Conservation (phyloP, 2,113 vertebrate species). For the Myodes glareolus region DNA sequence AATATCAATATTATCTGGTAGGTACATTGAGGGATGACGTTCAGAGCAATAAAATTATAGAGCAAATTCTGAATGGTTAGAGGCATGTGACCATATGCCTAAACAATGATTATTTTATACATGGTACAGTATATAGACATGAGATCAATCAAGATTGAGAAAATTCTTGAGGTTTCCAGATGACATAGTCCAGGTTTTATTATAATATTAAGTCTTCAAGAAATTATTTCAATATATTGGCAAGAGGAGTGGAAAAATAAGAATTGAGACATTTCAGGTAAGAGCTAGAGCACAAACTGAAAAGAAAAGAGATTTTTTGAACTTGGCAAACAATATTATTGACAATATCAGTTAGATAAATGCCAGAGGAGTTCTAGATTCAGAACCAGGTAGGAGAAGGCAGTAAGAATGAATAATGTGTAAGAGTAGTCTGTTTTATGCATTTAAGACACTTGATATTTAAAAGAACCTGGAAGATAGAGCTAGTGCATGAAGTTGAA, state of each 20-base stretch:
- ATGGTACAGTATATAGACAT: background rate
- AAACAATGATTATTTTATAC: accelerated
- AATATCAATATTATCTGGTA: background rate
- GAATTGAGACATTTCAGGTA: background rate
- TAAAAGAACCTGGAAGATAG: background rate
- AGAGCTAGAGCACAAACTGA: background rate
- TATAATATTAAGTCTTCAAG: constrained; percentile 9
- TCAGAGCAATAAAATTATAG: background rate
- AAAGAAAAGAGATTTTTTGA: background rate
- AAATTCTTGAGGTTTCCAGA: background rate
- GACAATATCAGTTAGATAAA: background rate
- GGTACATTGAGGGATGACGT: background rate
- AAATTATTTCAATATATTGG: constrained; percentile 1
- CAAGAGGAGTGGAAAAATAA: background rate
- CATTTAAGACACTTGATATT: background rate
- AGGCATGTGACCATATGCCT: background rate
- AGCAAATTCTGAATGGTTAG: background rate
- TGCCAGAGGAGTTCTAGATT: background rate
- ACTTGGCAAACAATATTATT: background rate
- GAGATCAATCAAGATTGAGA: background rate
- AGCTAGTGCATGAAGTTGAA: background rate
- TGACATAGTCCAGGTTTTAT: background rate
- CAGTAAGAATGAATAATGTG: background rate
- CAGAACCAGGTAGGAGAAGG: background rate
- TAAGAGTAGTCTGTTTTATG: background rate